Evolutionary conservation across 2,797 vertebrate species (phyloP).

Genomic region (Neopelma chrysocephalum): DNA sequence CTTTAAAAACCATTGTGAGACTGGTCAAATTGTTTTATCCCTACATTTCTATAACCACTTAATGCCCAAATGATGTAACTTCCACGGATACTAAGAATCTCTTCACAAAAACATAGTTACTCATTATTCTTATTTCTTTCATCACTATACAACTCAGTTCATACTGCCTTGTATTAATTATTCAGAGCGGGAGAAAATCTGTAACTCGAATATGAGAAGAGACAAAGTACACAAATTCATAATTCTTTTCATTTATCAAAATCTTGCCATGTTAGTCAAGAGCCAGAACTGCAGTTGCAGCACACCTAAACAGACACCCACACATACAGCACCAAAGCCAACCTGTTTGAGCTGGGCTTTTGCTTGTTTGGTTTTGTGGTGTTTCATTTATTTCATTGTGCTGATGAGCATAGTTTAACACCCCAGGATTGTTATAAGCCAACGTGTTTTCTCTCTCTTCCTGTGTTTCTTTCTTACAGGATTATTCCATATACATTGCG

Average conservation of each 20-base stretch:
- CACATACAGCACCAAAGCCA: neutral
- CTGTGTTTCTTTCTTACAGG: conserved; percentile 14
- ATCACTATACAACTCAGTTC: neutral
- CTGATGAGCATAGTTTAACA: conserved; percentile 3
- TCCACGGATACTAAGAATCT: neutral
- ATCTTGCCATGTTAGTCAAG: neutral
- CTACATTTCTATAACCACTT: neutral
- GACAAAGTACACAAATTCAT: neutral
- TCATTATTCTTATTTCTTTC: neutral
- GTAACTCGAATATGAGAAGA: neutral
- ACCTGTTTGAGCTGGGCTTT: neutral
- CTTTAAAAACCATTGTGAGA: neutral
- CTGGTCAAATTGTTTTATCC: neutral
- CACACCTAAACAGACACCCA: neutral
- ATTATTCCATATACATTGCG: conserved; percentile 18
- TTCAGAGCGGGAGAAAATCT: neutral
- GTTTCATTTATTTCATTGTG: neutral
- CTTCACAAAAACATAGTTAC: neutral
- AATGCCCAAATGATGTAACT: neutral
- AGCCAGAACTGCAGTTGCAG: neutral
- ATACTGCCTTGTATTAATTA: neutral
- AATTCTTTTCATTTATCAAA: neutral
- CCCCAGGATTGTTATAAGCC: neutral
- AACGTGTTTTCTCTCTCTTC: neutral
- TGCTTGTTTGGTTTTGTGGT: neutral